phyloP scores from a whole-genome alignment of 1,140 invertebrate genomes.

The Thaumetopoea pityocampa region DNA sequence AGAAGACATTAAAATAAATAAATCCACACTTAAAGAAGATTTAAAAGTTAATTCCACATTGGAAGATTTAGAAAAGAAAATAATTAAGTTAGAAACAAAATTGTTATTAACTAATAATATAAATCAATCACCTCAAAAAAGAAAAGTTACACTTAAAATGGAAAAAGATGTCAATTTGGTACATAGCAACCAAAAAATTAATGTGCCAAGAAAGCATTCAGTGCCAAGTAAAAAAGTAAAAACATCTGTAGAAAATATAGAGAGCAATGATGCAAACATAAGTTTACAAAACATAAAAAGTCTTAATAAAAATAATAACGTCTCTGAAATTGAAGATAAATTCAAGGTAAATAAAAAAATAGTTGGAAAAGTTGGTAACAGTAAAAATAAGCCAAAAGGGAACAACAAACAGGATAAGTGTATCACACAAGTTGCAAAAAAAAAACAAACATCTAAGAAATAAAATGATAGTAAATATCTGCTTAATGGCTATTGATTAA shows the following conservation, averaged over 20 bases:
- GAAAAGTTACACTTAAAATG: constrained; percentile 24
- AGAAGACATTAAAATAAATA: constrained; percentile 6
- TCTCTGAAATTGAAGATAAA: no score
- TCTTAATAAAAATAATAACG: no score
- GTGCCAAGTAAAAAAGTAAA: no score
- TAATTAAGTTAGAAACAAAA: constrained; percentile 1
- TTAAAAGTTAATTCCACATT: not conserved
- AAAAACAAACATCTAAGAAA: no score
- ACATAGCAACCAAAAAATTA: not conserved
- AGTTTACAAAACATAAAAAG: no score
- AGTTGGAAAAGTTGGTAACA: no score
- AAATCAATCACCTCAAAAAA: constrained; percentile 22
- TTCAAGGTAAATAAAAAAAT: no score
- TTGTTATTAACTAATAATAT: not conserved
- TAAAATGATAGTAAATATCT: no score
- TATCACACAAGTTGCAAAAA: no score
- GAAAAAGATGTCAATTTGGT: not conserved
- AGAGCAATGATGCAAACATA: not conserved
- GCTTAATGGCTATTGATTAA: no score
- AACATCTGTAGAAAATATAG: not conserved
- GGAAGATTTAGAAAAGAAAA: not conserved
- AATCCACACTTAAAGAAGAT: constrained; percentile 10
- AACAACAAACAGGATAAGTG: no score
- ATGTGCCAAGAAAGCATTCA: constrained; percentile 7
- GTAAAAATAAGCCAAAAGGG: no score